Evolutionary conservation across 2,113 vertebrate species (phyloP), one percentile per base, ranked within the genome.

Genomic region (Pyxicephalus adspersus): DNA sequence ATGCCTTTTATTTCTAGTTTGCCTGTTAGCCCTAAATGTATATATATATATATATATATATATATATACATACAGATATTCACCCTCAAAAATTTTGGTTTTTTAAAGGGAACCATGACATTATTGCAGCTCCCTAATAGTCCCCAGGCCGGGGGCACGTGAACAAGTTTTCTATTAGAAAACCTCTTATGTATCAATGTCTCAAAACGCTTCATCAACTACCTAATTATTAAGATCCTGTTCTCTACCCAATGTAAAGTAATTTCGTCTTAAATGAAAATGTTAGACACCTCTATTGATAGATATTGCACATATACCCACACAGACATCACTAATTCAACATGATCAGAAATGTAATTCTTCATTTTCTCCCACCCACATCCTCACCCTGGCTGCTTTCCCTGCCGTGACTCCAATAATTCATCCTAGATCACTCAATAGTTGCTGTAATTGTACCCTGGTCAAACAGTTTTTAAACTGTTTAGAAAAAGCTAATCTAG

Each of bases 401-500:
- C 87, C 80, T 18, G 0, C 81, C 77, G 70, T 13, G 85, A 85
- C 80, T 64, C 81, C 85, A 85, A 84, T 85, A 85, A 85, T 83
- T 85, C 83, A 80, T 57, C 84, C 84, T 73, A 81, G 83, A 85
- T 85, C 83, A 83, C 83, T 85, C 84, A 68, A 85, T 85, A 85
- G 79, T 75, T 65, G 75, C 84, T 67, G 81, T 84, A 85, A 85
- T 85, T 85, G 84, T 85, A 83, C 83, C 83, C 83, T 83, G 84
- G 83, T 85, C 83, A 85, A 85, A 85, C 76, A 83, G 83, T 83
- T 85, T n/a, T 83, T 83, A 83, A 67, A 81, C 84, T 85, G 84
- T 85, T 85, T 82, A 84, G 84, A 84, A 81, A 85, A 85, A 83
- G 83, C 83, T 83, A 85, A 85, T 84, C 83, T 83, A 76, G 83